Evolutionary conservation across 2,888 invertebrate genomes (phyloP), one percentile per base, ranked within the genome.

Genomic region (Volucella bombylans): DNA sequence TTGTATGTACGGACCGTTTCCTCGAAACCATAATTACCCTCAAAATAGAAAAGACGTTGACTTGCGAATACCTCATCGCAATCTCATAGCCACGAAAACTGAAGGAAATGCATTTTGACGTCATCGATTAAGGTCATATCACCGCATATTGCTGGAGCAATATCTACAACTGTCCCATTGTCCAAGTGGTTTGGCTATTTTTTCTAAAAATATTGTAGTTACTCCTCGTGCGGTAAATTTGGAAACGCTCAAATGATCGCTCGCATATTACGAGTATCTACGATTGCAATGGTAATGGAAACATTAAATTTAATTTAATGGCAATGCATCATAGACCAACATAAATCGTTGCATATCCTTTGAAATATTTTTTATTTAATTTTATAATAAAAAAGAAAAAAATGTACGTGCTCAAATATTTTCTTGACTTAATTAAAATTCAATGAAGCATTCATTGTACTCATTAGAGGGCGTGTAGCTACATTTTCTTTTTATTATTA

Each of bases 341-440:
- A 31, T 39, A 55, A 4, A 3, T 11, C 50, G 23, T n/a, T 54
- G 54, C 31, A 31, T 2, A 18, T 57, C 14, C 15, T 45, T 45
- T 45, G n/a, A 23, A 10, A 14, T 1, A 11, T 31, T 31, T 54
- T 31, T 14, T 18, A 65, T 15, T 6, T 14, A 12, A 12, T 38
- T 41, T 47, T 14, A n/a, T 10, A 47, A 55, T 43, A 18, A 43
- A n/a, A 45, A 1, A 47, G 39, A 57, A n/a, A 12, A 59, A 59
- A 43, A 61, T 73, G 14, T 55, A 39, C 64, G n/a, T 31, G 31
- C 31, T 31, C 4, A 6, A 31, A 31, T 31, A 31, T 31, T 73
- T 54, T 74, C 52, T 57, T 65, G 69, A 83, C 65, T 83, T 83
- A 79, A 83, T 79, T 83, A 74, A 79, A 79, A 69, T 4, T 74